Conservation (phyloP, 2,797 vertebrate species). For the Anas flavirostris region DNA sequence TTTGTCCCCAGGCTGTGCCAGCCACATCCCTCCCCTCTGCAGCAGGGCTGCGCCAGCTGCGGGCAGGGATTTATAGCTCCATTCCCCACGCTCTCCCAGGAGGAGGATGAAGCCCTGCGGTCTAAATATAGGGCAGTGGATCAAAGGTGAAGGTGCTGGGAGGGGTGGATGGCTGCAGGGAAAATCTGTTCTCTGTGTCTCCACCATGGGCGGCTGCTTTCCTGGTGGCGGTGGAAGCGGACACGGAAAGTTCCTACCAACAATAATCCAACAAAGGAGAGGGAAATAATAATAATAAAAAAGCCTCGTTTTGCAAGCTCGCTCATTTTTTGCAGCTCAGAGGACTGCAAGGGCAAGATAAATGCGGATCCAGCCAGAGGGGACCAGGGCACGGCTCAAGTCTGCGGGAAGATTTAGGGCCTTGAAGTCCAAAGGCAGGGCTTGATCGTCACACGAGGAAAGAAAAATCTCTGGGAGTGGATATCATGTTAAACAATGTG, state of each 20-base stretch:
- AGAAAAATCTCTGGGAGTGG: conserved; percentile 40
- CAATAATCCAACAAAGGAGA: not conserved
- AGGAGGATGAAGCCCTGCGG: not conserved
- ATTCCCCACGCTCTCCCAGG: not conserved
- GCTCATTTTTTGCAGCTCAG: not conserved
- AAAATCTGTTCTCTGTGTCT: accelerated
- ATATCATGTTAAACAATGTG: conserved; percentile 16
- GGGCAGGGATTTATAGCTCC: not conserved
- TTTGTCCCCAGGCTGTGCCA: not conserved
- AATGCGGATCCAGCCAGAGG: not conserved
- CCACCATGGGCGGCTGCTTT: not conserved
- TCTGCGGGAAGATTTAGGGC: conserved; percentile 29
- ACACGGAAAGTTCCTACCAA: not conserved
- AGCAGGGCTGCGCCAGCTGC: accelerated
- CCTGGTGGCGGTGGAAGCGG: not conserved
- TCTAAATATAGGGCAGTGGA: not conserved
- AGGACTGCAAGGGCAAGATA: not conserved
- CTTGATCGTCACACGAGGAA: not conserved
- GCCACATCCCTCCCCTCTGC: not conserved
- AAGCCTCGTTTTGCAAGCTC: not conserved
- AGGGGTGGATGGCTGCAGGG: accelerated
- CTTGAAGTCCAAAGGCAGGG: not conserved
- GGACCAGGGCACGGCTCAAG: not conserved
- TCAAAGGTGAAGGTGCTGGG: not conserved
- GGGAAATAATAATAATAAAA: not conserved